Base-by-base conservation (phyloP, 2,797 vertebrate species). In the Paratrypauchen microcephalus region DNA sequence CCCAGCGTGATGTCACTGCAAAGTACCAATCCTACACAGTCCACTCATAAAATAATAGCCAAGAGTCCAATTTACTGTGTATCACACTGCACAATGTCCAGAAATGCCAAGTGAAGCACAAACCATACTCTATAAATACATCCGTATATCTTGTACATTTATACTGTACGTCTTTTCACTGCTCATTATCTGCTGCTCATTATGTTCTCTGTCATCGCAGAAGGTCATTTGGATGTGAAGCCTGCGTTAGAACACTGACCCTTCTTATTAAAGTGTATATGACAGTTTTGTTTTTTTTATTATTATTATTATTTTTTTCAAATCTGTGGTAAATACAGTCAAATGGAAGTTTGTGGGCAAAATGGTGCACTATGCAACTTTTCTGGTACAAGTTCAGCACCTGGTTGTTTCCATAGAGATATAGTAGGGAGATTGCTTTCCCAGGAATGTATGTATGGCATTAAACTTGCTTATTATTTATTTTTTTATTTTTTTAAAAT, bases 201-300 rank as follows among this genome's bases (percentile, higher is more conserved):
- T 68, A 58, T 12, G 45, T 54, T 21, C 47, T 50, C 67, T 71
- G 68, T 26, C 71, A 61, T 73, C 74, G 50, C 21, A 45, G 75
- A 80, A 84, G 75, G 84, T 86, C 77, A 32, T 26, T 57, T 12
- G 19, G 3, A 63, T 68, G 48, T 61, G 0, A 57, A 60, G 68
- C 56, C 0, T 32, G 39, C 52, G 28, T 50, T 45, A n/a, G 71
- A 70, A 60, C 64, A 68, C 77, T 83, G 77, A 86, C 61, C 77
- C 47, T 21, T 60, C 23, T 52, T 30, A 45, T 45, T 45, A 45
- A 45, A 45, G 41, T 45, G 41, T 13, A 45, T 16, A 13, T 45
- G 41, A 45, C 13, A 45, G 41, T 41, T 2, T 41, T 41, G 13
- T 41, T 39, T 2, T 39, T 2, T 9, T 11, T 11, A 3, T 9